Percentiles rank a stretch among this genome's conserved stretches.
Conservation (phyloP, 2,113 vertebrate species). For the Alethe castanea region DNA sequence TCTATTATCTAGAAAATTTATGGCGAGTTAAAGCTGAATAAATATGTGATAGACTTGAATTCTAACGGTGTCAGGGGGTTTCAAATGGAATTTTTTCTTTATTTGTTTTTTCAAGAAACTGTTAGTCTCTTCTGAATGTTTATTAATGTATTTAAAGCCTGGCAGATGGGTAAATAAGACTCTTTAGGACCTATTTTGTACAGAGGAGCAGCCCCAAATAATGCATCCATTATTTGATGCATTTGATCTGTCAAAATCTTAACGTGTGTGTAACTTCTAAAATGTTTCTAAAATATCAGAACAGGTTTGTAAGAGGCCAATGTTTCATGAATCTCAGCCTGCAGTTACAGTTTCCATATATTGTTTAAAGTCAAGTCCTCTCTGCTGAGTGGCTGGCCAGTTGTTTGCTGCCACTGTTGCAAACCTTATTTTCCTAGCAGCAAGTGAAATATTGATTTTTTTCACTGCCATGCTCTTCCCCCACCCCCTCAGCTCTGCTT, state of each 20-base stretch:
- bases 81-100: neutral
- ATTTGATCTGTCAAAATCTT: neutral
- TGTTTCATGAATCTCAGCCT: neutral
- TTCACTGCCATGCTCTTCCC: neutral
- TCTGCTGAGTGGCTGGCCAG: neutral
- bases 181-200: neutral
- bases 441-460: neutral
- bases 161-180: neutral
- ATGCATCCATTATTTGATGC: neutral
- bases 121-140: neutral
- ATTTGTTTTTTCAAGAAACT: neutral
- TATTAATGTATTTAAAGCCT: neutral
- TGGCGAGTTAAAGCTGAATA: neutral
- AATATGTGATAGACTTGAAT: neutral
- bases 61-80: neutral
- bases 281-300: neutral
- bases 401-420: neutral
- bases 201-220: neutral
- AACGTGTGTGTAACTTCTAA: rapidly evolving
- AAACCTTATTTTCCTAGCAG: neutral
- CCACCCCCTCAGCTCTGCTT: neutral
- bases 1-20: neutral
- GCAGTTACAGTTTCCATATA: neutral
- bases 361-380: neutral
- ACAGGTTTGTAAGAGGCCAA: neutral